phyloP scores from a whole-genome alignment of 2,113 vertebrate genomes.

The Thryonomys swinderianus region DNA sequence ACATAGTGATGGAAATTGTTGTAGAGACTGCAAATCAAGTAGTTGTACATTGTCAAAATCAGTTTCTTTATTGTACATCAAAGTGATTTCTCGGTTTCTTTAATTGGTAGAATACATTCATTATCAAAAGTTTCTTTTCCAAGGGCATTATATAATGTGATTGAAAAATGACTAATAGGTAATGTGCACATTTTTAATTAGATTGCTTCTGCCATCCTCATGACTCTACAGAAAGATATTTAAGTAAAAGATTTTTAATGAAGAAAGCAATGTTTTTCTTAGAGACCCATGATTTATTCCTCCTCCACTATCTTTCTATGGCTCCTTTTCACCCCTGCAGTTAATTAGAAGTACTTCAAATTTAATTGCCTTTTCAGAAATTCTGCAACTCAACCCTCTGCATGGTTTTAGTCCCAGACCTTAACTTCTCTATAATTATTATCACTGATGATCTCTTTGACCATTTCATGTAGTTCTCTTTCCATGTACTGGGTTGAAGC shows the following conservation, averaged over 20 bases:
- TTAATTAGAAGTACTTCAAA: conserved; percentile 76
- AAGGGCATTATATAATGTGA: conserved; percentile 68
- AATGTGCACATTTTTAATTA: conserved; percentile 67
- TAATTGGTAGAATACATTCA: conserved; percentile 73
- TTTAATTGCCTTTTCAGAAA: conserved; percentile 69
- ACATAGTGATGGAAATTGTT: conserved; percentile 62
- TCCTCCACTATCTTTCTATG: conserved; percentile 51
- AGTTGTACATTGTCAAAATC: conserved; percentile 56
- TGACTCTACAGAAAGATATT: conserved; percentile 25
- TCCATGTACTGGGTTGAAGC: background rate
- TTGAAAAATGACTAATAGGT: conserved; percentile 76
- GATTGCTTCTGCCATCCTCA: conserved; percentile 59
- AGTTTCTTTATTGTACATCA: conserved; percentile 70
- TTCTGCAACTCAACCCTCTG: conserved; percentile 52
- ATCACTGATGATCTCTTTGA: conserved; percentile 61
- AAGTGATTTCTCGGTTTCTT: conserved; percentile 64
- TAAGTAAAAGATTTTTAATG: conserved; percentile 75
- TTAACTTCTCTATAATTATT: conserved; percentile 48
- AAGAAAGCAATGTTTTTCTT: conserved; percentile 71
- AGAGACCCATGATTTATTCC: conserved; percentile 55
- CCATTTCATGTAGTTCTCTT: background rate
- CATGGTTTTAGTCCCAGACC: conserved; percentile 24
- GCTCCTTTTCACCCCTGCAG: conserved; percentile 55
- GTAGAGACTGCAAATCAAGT: conserved; percentile 64
- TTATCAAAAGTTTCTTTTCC: conserved; percentile 71